Conservation (phyloP, 2,113 vertebrate genomes). For the Anguilla japonica region DNA sequence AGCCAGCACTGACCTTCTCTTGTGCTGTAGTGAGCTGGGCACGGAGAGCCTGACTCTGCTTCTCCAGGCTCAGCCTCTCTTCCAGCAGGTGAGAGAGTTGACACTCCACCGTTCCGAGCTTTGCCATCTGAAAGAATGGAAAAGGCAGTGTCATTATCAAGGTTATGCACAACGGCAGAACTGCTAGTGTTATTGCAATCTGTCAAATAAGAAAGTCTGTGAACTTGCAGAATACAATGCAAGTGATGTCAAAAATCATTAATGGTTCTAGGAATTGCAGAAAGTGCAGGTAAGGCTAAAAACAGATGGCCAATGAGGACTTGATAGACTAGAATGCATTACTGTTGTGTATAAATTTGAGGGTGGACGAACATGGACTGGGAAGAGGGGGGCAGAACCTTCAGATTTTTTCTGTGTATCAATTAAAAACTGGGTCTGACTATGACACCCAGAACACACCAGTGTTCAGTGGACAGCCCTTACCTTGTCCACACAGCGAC, state of each 20-base stretch:
- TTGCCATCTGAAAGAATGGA: constrained; percentile 62
- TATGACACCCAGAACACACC: too few species aligned
- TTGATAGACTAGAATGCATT: too few species aligned
- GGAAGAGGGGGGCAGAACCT: too few species aligned
- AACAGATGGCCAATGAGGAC: too few species aligned
- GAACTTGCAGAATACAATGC: background rate
- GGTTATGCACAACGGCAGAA: background rate
- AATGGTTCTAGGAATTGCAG: too few species aligned
- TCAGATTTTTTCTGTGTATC: too few species aligned
- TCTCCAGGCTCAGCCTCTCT: constrained; percentile 71
- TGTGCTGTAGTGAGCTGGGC: constrained; percentile 71
- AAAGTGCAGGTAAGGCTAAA: too few species aligned
- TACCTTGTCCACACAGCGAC: constrained; percentile 73
- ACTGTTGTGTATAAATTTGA: too few species aligned
- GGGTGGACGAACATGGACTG: too few species aligned
- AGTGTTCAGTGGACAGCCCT: background rate
- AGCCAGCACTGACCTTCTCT: constrained; percentile 70
- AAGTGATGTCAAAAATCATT: background rate
- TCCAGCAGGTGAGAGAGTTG: constrained; percentile 68
- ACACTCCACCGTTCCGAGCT: constrained; percentile 70
- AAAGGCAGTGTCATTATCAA: background rate
- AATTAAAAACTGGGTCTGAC: too few species aligned
- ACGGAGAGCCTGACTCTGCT: constrained; percentile 69
- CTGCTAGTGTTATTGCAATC: too few species aligned
- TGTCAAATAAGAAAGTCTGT: too few species aligned